A percentile compares a stretch with the other conserved stretches of the same genome.
phyloP scores from a whole-genome alignment of 2,113 vertebrate species.

The Phylloscopus whistleri region DNA sequence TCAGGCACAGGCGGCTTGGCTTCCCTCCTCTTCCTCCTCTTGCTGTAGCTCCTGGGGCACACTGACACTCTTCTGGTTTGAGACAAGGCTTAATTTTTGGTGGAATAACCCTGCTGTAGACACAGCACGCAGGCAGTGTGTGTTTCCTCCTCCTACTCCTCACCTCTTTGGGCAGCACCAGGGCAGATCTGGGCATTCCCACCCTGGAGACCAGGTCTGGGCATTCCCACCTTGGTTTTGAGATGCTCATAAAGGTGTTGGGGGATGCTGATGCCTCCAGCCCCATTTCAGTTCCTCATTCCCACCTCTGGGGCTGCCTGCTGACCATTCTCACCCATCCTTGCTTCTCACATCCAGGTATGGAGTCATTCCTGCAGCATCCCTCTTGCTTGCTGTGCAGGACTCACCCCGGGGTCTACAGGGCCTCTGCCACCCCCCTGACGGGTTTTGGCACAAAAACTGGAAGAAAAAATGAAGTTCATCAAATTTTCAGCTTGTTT shows the following conservation, averaged over 20 bases:
- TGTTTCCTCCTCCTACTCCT: background rate
- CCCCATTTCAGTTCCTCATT: background rate
- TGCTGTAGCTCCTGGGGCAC: fast-evolving
- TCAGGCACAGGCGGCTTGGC: background rate
- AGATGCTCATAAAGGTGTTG: fast-evolving
- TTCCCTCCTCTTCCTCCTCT: background rate
- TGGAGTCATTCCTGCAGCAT: background rate
- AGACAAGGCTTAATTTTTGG: background rate
- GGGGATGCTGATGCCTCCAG: background rate
- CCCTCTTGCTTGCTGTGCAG: background rate
- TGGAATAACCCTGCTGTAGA: background rate
- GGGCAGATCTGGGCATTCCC: background rate
- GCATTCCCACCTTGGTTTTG: background rate
- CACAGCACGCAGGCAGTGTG: fast-evolving
- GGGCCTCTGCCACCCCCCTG: background rate
- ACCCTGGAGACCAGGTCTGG: background rate
- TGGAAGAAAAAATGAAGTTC: background rate
- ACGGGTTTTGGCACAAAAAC: background rate
- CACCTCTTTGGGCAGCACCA: background rate
- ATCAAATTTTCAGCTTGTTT: background rate
- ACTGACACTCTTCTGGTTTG: background rate
- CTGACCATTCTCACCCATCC: background rate
- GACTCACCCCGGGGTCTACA: background rate
- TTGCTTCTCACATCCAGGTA: background rate
- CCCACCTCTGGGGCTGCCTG: background rate